These are phyloP conservation scores for Catharus minimus DNA, from an alignment of 2,113 vertebrate genomes.

Conservation along the genomic window DNA sequence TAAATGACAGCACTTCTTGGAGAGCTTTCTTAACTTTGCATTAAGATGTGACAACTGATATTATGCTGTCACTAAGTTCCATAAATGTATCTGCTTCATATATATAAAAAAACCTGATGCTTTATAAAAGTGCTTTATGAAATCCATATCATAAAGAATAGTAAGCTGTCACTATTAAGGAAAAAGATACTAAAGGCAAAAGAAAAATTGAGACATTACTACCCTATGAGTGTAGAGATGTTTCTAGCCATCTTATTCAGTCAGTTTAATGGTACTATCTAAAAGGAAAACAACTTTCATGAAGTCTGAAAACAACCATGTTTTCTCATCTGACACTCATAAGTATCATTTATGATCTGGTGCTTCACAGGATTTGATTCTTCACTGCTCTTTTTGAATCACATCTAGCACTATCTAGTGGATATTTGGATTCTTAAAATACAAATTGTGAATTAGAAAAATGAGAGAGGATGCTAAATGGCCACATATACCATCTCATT, in stretches of 20 bases:
- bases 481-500: not conserved
- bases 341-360: not conserved
- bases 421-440: not conserved
- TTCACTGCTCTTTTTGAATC: not conserved
- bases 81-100: slow-evolving; percentile 8
- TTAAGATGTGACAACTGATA: slow-evolving; percentile 18
- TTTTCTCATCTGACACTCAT: not conserved
- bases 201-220: slow-evolving; percentile 45
- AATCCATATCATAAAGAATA: slow-evolving; percentile 24
- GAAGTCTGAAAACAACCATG: not conserved
- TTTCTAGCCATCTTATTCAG: not conserved
- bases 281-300: slow-evolving; percentile 6
- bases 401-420: not conserved
- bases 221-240: not conserved
- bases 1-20: slow-evolving; percentile 8
- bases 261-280: not conserved
- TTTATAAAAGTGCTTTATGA: slow-evolving; percentile 23
- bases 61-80: slow-evolving; percentile 4
- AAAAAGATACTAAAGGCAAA: slow-evolving; percentile 21
- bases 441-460: not conserved
- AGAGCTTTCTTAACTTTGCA: slow-evolving; percentile 30
- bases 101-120: not conserved
- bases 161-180: slow-evolving; percentile 19
- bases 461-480: not conserved
- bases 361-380: not conserved